Evolutionary conservation across 2,797 vertebrate genomes (phyloP).

Genomic region (Gadopsis marmoratus): DNA sequence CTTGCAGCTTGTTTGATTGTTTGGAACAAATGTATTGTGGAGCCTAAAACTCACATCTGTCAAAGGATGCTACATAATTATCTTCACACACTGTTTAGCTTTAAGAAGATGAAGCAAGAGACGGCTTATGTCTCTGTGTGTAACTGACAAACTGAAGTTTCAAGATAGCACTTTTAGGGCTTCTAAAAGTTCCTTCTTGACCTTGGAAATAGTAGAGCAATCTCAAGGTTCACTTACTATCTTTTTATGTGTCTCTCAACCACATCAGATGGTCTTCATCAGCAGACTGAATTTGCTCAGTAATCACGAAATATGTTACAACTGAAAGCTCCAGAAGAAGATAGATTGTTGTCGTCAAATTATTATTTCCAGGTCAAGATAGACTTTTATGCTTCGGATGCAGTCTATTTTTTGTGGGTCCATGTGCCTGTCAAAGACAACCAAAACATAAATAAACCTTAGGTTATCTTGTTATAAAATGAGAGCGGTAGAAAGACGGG

Average conservation of each 20-base stretch:
- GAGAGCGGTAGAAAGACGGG: neutral
- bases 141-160: constrained; percentile 1
- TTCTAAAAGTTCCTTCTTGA: neutral
- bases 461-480: neutral
- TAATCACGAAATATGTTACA: neutral
- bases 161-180: neutral
- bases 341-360: neutral
- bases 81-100: constrained; percentile 48
- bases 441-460: neutral
- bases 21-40: constrained; percentile 38
- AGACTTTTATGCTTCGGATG: neutral
- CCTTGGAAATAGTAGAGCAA: neutral
- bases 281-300: neutral
- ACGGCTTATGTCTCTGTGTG: neutral
- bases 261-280: neutral
- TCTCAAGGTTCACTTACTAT: neutral
- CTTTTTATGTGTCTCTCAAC: neutral
- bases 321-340: neutral
- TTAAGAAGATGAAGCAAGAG: constrained; percentile 12
- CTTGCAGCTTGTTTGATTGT: constrained; percentile 25
- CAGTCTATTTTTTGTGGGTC: neutral
- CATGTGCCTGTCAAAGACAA: neutral
- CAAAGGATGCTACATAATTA: constrained; percentile 24
- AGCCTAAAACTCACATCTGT: constrained; percentile 29
- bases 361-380: neutral